Evolutionary conservation across 2,113 vertebrate genomes (phyloP), one percentile per base, ranked within the genome.

Genomic region (Tiliqua scincoides): DNA sequence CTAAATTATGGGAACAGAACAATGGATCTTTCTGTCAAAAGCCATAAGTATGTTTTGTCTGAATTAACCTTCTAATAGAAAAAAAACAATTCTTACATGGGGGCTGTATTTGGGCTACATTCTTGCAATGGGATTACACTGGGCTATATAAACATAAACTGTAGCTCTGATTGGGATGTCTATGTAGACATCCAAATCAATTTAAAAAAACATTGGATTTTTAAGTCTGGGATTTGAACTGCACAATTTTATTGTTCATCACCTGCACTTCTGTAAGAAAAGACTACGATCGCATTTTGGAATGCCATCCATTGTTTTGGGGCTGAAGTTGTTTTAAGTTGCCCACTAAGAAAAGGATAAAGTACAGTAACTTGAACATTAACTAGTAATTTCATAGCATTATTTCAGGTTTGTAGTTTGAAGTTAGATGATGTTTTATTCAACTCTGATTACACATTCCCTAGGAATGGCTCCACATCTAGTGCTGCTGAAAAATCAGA

Each of bases 251-350:
- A 57, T 65, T 48, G 35, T 48, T 18, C 21, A 43, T 37, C 27
- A 62, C 88, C 91, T 40, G 48, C 18, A 37, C 6, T 32, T 32
- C 20, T 57, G 15, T 25, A 25, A 30, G n/a, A 82, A 80, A 63
- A 80, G 9, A 37, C n/a, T 35, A 61, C 15, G 35, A 30, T 20
- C 63, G 27, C 25, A 40, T 40, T 83, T 68, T 25, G 83, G 88
- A 89, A 78, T 88, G 90, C 74, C 14, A 65, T 77, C 17, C 79
- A 85, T 80, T 88, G 43, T 80, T 74, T 80, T 77, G 59, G 30
- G 11, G 79, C 0, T 1, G 25, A 1, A 17, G 30, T 70, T 57
- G 21, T 5, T 52, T 78, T 40, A n/a, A 32, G 52, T n/a, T n/a
- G n/a, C n/a, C n/a, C 74, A 86, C 87, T 40, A n/a, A n/a, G n/a